Percentiles rank a stretch among this genome's conserved stretches.
Evolutionary conservation across 2,113 vertebrate genomes (phyloP).

Genomic region (Sarotherodon lohbergeri): DNA sequence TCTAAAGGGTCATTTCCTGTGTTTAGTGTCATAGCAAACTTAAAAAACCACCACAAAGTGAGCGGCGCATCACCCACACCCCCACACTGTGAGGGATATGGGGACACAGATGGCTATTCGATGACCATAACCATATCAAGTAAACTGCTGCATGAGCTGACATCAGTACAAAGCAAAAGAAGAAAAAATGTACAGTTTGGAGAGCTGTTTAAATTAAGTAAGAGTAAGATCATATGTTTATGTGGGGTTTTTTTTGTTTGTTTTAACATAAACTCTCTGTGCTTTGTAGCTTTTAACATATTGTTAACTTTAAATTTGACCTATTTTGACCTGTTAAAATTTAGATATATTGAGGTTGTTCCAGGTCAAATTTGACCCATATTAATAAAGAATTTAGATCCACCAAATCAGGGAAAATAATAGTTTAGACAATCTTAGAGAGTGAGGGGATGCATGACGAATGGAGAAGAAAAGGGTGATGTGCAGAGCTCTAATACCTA

Average conservation of each 20-base stretch:
- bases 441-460: neutral
- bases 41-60: neutral
- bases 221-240: neutral
- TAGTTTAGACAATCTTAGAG: neutral
- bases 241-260: neutral
- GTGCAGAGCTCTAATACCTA: neutral
- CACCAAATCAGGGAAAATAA: neutral
- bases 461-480: neutral
- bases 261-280: neutral
- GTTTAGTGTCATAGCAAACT: neutral
- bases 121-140: neutral
- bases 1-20: neutral
- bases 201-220: neutral
- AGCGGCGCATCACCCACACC: neutral
- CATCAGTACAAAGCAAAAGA: neutral
- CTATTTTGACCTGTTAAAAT: fast-evolving
- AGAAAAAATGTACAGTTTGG: neutral
- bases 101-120: neutral
- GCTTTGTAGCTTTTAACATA: neutral
- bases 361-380: neutral
- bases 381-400: neutral
- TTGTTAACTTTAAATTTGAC: neutral
- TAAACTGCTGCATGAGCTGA: neutral
- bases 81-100: neutral
- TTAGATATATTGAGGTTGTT: neutral